Conservation (phyloP, 2,888 invertebrate genomes). For the Pterobdella sp. region DNA sequence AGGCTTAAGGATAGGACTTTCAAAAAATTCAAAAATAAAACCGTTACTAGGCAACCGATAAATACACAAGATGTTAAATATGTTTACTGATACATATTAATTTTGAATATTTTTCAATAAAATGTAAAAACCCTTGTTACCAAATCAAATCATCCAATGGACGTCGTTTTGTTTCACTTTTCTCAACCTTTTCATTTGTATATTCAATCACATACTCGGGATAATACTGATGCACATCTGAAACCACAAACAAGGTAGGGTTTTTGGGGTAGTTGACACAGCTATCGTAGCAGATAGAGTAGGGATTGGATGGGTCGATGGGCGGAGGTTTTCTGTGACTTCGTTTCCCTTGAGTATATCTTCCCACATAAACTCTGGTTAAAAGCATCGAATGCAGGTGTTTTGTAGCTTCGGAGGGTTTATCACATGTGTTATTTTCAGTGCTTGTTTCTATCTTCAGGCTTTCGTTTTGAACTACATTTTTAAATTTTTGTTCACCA, state of each 20-base stretch:
- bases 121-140: not conserved
- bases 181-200: constrained; percentile 19
- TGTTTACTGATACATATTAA: not conserved
- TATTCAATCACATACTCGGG: constrained; percentile 34
- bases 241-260: constrained; percentile 32
- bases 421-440: not conserved
- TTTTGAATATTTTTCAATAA: not conserved
- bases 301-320: constrained; percentile 42
- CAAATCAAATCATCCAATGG: not conserved
- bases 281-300: constrained; percentile 39
- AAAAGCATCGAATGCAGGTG: constrained; percentile 41
- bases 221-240: constrained; percentile 31
- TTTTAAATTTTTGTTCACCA: no score
- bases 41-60: constrained; percentile 2
- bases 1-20: constrained; percentile 14
- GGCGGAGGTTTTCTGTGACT: constrained; percentile 43
- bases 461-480: not conserved
- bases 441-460: not conserved
- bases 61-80: not conserved
- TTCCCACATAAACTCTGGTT: constrained; percentile 45
- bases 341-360: constrained; percentile 43
- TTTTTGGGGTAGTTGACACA: constrained; percentile 28
- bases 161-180: no score
- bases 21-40: constrained; percentile 7
- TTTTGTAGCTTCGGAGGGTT: not conserved